Evolutionary conservation across 2,113 vertebrate species (phyloP), one percentile per base, ranked within the genome.

Genomic region (Delphinapterus leucas): DNA sequence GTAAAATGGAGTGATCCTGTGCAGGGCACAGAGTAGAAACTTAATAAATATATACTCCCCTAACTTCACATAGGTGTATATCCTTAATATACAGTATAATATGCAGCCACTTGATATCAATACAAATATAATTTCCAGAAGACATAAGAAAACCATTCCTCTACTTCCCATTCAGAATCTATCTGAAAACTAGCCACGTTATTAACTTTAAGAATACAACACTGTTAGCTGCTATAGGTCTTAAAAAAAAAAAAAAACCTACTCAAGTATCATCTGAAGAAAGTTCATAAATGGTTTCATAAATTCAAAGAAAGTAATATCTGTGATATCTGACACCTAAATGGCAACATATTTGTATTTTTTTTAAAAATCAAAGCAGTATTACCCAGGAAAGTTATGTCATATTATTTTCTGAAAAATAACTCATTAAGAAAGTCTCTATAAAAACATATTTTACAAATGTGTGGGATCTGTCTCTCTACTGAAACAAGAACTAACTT

Each of bases 391-490:
- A 68, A 95, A 96, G 49, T 38, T 95, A 63, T 93, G 58, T 92
- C 65, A 79, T 47, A 73, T 90, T 88, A 90, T 93, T 94, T 96
- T 97, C 93, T 94, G 71, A 95, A 96, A 96, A 92, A 67, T 65
- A 89, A 95, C 73, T 92, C 85, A 95, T 90, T 96, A 94, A 95
- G 41, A 97, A 93, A 15, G 70, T 71, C 25, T 79, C 94, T 81
- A 88, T 84, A 90, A 96, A 96, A 95, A 96, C 71, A 36, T 68
- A 95, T 81, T 97, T 97, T 95, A 92, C 33, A 95, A 93, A 88
- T 83, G 82, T 47, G 95, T 98, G 95, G 96, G 89, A 96, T 92
- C 96, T 95, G 47, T 97, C 94, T 96, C 94, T 90, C 85, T 94
- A 80, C 41, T 89, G 58, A 95, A 96, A 97, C 88, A 95, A 93